Percentiles rank a stretch among this genome's conserved stretches.
These are phyloP conservation scores for Punctoribates punctum DNA, from an alignment of 2,888 invertebrate genomes.

Conservation along the genomic window DNA sequence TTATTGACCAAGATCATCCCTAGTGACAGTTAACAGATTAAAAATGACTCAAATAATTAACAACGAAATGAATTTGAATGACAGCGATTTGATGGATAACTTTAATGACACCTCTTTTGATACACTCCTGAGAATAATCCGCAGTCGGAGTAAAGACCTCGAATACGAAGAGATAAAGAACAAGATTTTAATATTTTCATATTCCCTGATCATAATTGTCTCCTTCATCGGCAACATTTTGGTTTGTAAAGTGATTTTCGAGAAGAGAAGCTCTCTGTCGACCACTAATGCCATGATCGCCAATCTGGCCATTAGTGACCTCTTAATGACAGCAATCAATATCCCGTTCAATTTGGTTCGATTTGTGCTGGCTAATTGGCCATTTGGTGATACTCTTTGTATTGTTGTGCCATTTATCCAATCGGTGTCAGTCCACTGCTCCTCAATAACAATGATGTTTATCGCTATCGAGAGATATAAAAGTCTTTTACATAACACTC, in stretches of 20 bases:
- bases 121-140: no score
- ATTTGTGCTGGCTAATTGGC: slow-evolving; percentile 55
- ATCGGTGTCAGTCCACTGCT: slow-evolving; percentile 35
- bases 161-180: slow-evolving; percentile 18
- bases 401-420: slow-evolving; percentile 55
- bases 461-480: slow-evolving; percentile 40
- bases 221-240: slow-evolving; percentile 55
- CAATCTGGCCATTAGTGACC: slow-evolving; percentile 58
- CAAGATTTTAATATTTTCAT: slow-evolving; percentile 50
- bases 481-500: slow-evolving; percentile 10
- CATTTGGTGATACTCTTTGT: slow-evolving; percentile 55
- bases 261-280: slow-evolving; percentile 58
- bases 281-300: slow-evolving; percentile 60
- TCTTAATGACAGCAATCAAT: slow-evolving; percentile 53
- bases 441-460: slow-evolving; percentile 39
- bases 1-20: no score
- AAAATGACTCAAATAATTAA: no score
- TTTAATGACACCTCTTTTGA: no score
- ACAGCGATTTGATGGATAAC: no score
- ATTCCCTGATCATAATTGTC: slow-evolving; percentile 56
- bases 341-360: slow-evolving; percentile 56
- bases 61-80: no score
- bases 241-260: slow-evolving; percentile 58
- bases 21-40: no score
- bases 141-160: no score